Conservation (phyloP, 2,113 vertebrate species). For the Hemiscyllium ocellatum region DNA sequence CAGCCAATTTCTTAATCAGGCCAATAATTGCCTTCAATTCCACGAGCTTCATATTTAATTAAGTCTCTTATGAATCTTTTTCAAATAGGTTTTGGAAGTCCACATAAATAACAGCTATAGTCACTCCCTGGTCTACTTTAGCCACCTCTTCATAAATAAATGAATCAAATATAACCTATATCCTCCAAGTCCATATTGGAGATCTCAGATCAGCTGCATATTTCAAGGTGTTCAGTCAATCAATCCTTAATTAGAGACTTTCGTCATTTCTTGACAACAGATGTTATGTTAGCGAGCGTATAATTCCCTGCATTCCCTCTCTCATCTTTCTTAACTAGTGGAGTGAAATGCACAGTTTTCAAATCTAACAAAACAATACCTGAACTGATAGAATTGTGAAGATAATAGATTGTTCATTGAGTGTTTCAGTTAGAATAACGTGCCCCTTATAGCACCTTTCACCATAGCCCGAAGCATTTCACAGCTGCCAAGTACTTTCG, state of each 20-base stretch:
- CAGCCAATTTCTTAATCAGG: background rate
- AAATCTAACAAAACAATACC: background rate
- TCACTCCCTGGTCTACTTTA: background rate
- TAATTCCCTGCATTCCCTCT: background rate
- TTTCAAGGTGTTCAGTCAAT: background rate
- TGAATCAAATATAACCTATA: background rate
- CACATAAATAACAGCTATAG: too few species aligned
- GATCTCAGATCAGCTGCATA: background rate
- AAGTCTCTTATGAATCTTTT: background rate
- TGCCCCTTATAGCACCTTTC: too few species aligned
- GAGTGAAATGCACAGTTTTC: background rate
- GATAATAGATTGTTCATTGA: background rate
- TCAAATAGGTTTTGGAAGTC: background rate
- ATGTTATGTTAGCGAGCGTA: background rate
- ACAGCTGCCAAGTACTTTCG: background rate
- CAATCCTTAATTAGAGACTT: background rate
- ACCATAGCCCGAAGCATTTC: background rate
- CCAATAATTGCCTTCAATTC: background rate
- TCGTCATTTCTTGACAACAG: background rate
- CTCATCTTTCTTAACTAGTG: background rate
- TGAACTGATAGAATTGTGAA: background rate
- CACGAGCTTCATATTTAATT: background rate
- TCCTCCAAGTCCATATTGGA: background rate
- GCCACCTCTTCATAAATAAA: background rate
- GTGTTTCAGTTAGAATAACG: background rate